Evolutionary conservation across 2,113 vertebrate species (phyloP).

Genomic region (Aepyceros melampus): DNA sequence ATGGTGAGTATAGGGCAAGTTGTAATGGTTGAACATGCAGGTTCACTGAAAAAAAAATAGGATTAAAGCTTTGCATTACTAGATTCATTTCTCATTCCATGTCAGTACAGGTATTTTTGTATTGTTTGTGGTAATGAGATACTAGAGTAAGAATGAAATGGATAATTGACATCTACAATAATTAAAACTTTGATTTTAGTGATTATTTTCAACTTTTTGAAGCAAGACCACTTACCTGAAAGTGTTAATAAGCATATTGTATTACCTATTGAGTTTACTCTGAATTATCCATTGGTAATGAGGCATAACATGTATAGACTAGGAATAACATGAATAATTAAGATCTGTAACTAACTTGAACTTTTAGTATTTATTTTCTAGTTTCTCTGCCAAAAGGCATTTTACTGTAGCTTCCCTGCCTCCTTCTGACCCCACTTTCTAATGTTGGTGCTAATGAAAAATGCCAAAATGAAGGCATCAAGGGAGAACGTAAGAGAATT

Average conservation of each 20-base stretch:
- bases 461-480: background rate
- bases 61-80: slow-evolving; percentile 29
- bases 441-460: background rate
- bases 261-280: background rate
- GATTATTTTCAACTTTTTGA: slow-evolving; percentile 24
- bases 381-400: background rate
- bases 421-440: background rate
- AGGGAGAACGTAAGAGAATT: background rate
- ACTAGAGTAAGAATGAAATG: background rate
- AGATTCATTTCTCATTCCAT: background rate
- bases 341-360: slow-evolving; percentile 3
- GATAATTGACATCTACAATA: background rate
- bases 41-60: background rate
- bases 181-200: slow-evolving; percentile 29
- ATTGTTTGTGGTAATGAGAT: background rate
- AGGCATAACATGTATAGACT: background rate
- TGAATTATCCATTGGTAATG: background rate
- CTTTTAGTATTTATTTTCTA: background rate
- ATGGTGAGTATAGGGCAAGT: background rate
- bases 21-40: background rate
- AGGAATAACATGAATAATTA: background rate
- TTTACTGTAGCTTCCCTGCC: background rate
- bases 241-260: background rate
- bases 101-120: background rate
- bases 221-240: background rate